Base-by-base conservation (phyloP, 2,113 vertebrate species). In the Ploceus nigricollis region DNA sequence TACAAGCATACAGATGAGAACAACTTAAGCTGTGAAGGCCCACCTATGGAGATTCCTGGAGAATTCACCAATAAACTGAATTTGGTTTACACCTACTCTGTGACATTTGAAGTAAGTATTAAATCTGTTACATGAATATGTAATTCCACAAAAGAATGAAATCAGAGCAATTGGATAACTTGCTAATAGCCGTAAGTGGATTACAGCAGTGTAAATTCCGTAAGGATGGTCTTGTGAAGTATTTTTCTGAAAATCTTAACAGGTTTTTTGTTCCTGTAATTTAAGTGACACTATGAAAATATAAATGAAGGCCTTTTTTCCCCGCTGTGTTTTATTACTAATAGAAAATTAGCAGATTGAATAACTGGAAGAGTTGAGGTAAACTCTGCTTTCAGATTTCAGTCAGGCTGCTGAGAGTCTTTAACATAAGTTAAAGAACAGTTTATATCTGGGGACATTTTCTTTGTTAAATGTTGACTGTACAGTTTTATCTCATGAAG, bases 21-120 rank as follows among this genome's bases (percentile, higher is more conserved):
- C 7, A 96, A 96, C 6, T 95, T 95, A 60, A 96, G 30, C 22
- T 99, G 99, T 97, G 97, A 98, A 15, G 97, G 96, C 19, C 61
- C 39, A 31, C 98, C 99, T 14, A 98, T 99, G 98, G 98, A 99
- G 83, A 98, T 99, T 51, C 97, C 98, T 78, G 98, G 85, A 69
- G 97, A 98, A 8, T 97, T 98, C 86, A 96, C 78, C 13, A 95
- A 27, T 56, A 98, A 98, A 45, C 53, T 99, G 47, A 97, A 98
- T 27, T 58, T 99, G 76, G 90, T 97, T 78, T 99, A 99, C 92
- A 98, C 98, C 72, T 99, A 99, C 82, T 99, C 98, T 11, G 98
- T 99, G 80, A 96, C 86, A 42, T 99, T 99, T 98, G 96, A 98
- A 94, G 99, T 99, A 97, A 97, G 98, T 96, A 61, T 86, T 54